phyloP scores from a whole-genome alignment of 2,797 vertebrate genomes.

The Naso thynnoides region DNA sequence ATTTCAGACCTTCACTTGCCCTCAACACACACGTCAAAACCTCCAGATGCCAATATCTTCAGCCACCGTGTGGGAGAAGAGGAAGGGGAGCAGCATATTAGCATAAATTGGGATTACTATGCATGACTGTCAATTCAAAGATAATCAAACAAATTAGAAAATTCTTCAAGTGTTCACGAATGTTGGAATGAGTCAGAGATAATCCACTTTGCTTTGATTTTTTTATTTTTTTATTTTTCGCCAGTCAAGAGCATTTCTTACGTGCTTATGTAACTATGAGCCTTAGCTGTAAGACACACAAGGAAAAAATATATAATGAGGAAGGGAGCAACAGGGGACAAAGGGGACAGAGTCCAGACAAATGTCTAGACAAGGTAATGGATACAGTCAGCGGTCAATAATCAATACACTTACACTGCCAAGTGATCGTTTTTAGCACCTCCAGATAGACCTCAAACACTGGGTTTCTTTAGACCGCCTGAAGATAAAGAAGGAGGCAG shows the following conservation, averaged over 20 bases:
- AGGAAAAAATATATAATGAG: constrained; percentile 34
- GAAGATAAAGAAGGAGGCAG: not conserved
- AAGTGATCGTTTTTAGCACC: constrained; percentile 47
- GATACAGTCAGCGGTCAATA: constrained; percentile 60
- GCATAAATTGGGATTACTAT: constrained; percentile 79
- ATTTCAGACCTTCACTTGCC: constrained; percentile 43
- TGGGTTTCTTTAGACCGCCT: constrained; percentile 6
- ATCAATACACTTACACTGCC: constrained; percentile 48
- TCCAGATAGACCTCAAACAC: constrained; percentile 29
- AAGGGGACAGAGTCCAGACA: constrained; percentile 30
- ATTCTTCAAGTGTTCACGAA: constrained; percentile 74
- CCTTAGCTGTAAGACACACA: constrained; percentile 36
- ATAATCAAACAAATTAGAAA: constrained; percentile 81
- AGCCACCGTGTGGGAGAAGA: constrained; percentile 36
- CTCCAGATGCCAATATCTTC: constrained; percentile 62
- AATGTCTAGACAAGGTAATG: constrained; percentile 68
- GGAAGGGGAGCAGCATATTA: constrained; percentile 59
- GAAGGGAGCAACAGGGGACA: constrained; percentile 23
- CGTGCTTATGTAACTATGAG: constrained; percentile 54
- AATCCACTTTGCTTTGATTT: constrained; percentile 68
- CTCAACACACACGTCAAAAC: constrained; percentile 39
- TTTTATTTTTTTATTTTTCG: constrained; percentile 43
- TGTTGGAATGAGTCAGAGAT: constrained; percentile 76
- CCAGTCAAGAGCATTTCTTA: constrained; percentile 60
- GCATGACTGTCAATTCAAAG: constrained; percentile 79